Base-by-base conservation (phyloP, 2,797 vertebrate species). In the Sphaeramia orbicularis region DNA sequence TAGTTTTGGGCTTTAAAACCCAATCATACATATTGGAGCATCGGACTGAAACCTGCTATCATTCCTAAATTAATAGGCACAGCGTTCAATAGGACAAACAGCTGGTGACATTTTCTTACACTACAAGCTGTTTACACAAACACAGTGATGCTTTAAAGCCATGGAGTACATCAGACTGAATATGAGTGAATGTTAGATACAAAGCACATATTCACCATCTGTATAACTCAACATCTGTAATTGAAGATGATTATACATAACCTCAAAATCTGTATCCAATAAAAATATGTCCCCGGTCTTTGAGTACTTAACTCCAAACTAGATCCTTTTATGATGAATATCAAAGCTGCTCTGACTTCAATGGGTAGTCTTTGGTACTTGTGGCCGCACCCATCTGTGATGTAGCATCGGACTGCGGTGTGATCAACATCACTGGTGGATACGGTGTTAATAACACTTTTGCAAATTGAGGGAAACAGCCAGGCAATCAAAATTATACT, bases 401-500 rank as follows among this genome's bases (percentile, higher is more conserved):
- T 57, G 54, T 57, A 44, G 24, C 54, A 32, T 11, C 32, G 54
- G 53, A 55, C 41, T 43, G 54, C 41, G 13, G 21, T 56, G 54
- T 43, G 38, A 42, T 56, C 37, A 55, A 41, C 54, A 30, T 43
- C 54, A 27, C n/a, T 30, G 54, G 18, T 32, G 40, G 54, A 57
- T 35, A 35, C 38, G 43, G 21, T 21, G 13, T 40, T 21, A 55
- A 38, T 30, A 14, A 56, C 14, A 21, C 30, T 7, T 43, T 56
- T 14, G 41, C 2, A 37, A 30, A 19, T 35, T 1, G 2, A 32
- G 9, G 8, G 32, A 1, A 35, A 35, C 2, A 41, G 41, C 40
- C 42, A 32, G 54, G 41, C 38, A 57, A 57, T 24, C 40, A 40
- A 43, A 57, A 43, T 18, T 10, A 44, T 43, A 32, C 40, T 43